Evolutionary conservation across 2,113 vertebrate genomes (phyloP), one percentile per base, ranked within the genome.

Genomic region (Abramis brama): DNA sequence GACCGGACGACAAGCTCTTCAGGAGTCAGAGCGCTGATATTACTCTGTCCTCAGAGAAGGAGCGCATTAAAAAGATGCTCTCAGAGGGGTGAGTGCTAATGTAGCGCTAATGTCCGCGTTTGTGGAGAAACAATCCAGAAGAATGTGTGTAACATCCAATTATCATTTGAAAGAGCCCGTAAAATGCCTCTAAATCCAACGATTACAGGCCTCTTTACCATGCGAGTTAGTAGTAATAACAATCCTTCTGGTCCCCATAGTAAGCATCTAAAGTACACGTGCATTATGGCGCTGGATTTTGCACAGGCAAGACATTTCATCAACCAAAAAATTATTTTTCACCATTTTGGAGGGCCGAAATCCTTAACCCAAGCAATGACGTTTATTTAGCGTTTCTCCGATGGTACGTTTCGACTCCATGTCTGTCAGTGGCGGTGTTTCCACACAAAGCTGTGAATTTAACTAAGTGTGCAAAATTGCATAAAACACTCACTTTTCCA

Each of bases 11-110:
- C 13, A 99, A 99, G 60, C 87, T 99, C 0, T 98, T 97, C 91
- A 95, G 97, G 33, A 99, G 97, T 92, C 97, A 98, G 88, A 99
- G 97, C 2, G 97, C 97, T 0, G 98, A 99, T 6, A 96, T 96
- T 74, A 97, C 98, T 5, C 94, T 97, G 8, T 94, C 94, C 0
- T 94, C 97, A 0, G 97, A 99, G 91, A 96, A 97, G 79, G 97
- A 99, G 91, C 91, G 97, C 52, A 96, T 99, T 43, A 99, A 97
- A 92, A 99, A 99, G 95, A 99, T 99, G 98, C 95, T 99, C 3
- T 99, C 98, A 0, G 97, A 99, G 92, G 97, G 97, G 98, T 95
- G 92, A 93, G n/a, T 10, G 55, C 21, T 57, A 19, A 57, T 57
- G 55, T 1, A 8, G 0, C 12, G 12, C 21, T 36, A 36, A 9